Evolutionary conservation across 2,888 invertebrate genomes (phyloP), one percentile per base, ranked within the genome.

Genomic region (Meteorus cinctellus): DNA sequence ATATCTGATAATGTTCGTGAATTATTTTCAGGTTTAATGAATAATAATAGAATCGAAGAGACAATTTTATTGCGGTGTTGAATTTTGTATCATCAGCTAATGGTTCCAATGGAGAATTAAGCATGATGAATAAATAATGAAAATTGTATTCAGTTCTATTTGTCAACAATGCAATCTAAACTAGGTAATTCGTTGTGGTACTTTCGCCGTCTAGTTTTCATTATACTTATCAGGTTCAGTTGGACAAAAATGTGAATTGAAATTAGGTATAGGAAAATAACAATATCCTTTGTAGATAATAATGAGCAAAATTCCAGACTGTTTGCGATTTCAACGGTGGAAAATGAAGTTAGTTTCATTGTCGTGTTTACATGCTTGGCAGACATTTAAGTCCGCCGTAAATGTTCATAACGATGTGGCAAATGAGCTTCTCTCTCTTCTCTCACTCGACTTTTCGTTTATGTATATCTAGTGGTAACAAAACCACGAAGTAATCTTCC

Each of bases 401-500:
- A 62, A 62, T 27, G 62, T 62, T 62, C 16, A 31, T 62, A 62
- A 62, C n/a, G 31, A 62, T 62, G 62, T 36, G 48, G 29, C 31
- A 72, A 72, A 72, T 72, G 63, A 72, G 72, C 55, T 8, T 24
- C 8, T 55, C 19, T 19, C 19, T 48, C 19, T 24, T 16, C 72
- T 48, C 34, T 72, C 51, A 24, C 36, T 72, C 72, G 67, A 67
- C 67, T 55, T 55, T 66, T 66, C 31, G 45, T 14, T 41, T 73
- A 55, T 67, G 36, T 51, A 72, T 55, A 19, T 55, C 24, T 19
- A 12, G 41, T 63, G 51, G 48, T 48, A 63, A 45, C 68, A 69
- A 62, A 70, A 76, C 72, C 67, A 4, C 19, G 12, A 75, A 77
- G 76, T 78, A 79, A 79, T 79, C 78, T 77, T 62, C 59, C 74